Base-by-base conservation (phyloP, 92 coral and sea anemone genomes). In the Palythoa grandiflora region DNA sequence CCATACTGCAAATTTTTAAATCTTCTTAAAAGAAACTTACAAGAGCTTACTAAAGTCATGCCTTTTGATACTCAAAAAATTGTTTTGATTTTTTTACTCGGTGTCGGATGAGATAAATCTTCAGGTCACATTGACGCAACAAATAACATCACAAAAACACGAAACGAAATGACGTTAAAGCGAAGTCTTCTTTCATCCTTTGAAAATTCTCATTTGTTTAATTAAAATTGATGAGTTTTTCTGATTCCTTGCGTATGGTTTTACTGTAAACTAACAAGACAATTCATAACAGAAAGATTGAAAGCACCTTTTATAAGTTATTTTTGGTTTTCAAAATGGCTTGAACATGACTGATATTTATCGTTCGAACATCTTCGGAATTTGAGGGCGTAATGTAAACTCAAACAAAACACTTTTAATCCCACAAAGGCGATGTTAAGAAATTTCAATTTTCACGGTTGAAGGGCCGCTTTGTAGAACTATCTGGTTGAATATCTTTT, bases 311-410 rank as follows among this genome's bases (percentile, higher is more conserved):
- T 68, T 68, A 5, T 9, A 48, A 71, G 21, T 66, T 60, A 60
- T 81, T 63, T 68, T 68, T 17, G 61, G 66, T 38, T 17, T 28
- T 68, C 75, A n/a, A 13, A 66, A 44, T 81, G 75, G 37, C 50
- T 21, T 87, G 93, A 91, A 83, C 91, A 88, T 19, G 44, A 55
- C 20, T 13, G 86, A 39, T 54, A 59, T 91, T 78, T 88, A 91
- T 77, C 66, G 73, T 70, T 77, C 89, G 81, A 79, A 65, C 88
- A 91, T 91, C 89, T 52, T 66, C 75, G 91, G 93, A 91, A 91
- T 91, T 89, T 20, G 35, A 70, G 57, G 38, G 77, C 83, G 84
- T 87, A 73, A 87, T 72, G 57, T 75, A 87, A 86, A 75, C 75
- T 78, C 20, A 17, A 65, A 63, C 60, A 65, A 59, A 79, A 37